Percentiles rank a stretch among this genome's conserved stretches.
These are phyloP conservation scores for Autographa pulchrina DNA, from an alignment of 2,888 invertebrate genomes.

Conservation along the genomic window DNA sequence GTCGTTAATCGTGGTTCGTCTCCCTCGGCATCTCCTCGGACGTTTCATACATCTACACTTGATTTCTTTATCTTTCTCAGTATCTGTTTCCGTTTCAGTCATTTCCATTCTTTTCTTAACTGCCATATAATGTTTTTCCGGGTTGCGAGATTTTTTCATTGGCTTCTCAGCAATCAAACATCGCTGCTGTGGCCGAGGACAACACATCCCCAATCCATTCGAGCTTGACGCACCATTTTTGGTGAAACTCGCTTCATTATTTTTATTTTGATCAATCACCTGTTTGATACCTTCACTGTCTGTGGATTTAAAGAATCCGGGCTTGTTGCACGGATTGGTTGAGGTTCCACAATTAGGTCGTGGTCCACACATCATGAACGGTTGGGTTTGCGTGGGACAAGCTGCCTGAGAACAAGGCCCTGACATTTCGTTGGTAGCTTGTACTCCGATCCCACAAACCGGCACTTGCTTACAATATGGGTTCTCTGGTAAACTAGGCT, in stretches of 20 bases:
- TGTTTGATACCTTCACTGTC: conserved; percentile 20
- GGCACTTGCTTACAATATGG: conserved; percentile 19
- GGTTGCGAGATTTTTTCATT: conserved; percentile 44
- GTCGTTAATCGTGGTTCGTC: conserved; percentile 41
- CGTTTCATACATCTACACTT: conserved; percentile 52
- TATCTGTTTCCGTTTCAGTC: conserved; percentile 60
- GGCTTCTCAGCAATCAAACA: conserved; percentile 8
- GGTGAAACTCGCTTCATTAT: neutral
- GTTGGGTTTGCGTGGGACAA: neutral
- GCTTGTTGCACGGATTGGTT: neutral
- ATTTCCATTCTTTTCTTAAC: conserved; percentile 50
- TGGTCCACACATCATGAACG: neutral
- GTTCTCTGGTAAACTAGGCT: neutral
- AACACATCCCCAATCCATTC: neutral
- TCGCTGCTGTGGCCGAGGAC: neutral
- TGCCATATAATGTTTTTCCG: conserved; percentile 31
- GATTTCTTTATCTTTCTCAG: conserved; percentile 36
- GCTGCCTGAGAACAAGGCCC: conserved; percentile 17
- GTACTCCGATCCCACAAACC: conserved; percentile 20
- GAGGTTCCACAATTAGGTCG: neutral
- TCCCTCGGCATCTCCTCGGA: conserved; percentile 39
- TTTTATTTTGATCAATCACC: conserved; percentile 13
- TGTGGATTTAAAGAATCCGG: conserved; percentile 14
- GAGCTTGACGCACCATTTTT: conserved; percentile 1
- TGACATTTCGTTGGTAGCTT: conserved; percentile 35